Conservation (phyloP, 1,140 invertebrate species). For the Centruroides sculpturatus region DNA sequence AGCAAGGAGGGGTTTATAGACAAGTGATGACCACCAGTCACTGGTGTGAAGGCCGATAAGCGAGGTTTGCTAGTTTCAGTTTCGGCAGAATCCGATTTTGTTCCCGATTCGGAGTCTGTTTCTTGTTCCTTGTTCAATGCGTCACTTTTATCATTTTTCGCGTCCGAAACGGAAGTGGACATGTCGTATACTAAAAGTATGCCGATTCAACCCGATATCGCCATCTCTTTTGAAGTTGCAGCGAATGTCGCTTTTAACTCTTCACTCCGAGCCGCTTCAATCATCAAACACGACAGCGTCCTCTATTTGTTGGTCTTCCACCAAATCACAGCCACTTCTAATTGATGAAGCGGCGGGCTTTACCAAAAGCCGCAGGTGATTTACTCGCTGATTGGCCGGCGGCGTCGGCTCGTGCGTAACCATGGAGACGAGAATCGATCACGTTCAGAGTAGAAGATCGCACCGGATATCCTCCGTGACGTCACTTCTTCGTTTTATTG, state of each 20-base stretch:
- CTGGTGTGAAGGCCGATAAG: constrained; percentile 9
- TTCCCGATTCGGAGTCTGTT: neutral
- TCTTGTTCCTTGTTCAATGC: neutral
- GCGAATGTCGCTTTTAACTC: constrained; percentile 3
- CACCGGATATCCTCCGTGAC: too few species aligned
- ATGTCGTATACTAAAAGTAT: constrained; percentile 2
- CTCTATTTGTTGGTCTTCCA: too few species aligned
- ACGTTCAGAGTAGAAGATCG: too few species aligned
- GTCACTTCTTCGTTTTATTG: too few species aligned
- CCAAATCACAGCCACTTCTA: too few species aligned
- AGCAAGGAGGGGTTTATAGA: constrained; percentile 7
- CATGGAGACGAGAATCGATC: too few species aligned
- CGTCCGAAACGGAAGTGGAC: constrained; percentile 1
- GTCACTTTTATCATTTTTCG: constrained; percentile 4
- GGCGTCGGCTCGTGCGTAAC: too few species aligned
- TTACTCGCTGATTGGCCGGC: too few species aligned
- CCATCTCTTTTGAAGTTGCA: neutral
- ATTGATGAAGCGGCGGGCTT: too few species aligned
- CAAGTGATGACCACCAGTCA: constrained; percentile 5
- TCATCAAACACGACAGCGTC: too few species aligned
- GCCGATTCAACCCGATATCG: constrained; percentile 11
- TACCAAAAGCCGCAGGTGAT: too few species aligned
- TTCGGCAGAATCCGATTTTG: neutral
- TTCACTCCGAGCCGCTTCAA: neutral
- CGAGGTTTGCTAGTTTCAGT: constrained; percentile 1